Evolutionary conservation across 2,888 invertebrate genomes (phyloP).

Genomic region (Drosophila cognata): DNA sequence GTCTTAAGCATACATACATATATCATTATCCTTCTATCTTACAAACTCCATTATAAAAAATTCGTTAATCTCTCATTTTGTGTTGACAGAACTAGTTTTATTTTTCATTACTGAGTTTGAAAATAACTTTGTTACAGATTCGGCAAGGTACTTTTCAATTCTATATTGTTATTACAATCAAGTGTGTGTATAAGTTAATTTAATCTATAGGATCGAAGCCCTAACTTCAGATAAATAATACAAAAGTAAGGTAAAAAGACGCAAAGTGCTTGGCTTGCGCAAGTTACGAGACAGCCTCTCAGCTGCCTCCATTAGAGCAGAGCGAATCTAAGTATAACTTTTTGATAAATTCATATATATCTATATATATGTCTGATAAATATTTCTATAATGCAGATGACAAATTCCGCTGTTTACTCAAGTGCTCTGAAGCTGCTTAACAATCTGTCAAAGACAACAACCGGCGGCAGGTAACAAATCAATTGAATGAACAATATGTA

Average conservation of each 20-base stretch:
- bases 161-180: not conserved
- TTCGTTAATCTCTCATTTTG: rapidly evolving
- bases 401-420: conserved; percentile 52
- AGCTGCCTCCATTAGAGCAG: not conserved
- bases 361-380: not conserved
- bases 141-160: not conserved
- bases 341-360: not conserved
- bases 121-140: not conserved
- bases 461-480: conserved; percentile 75
- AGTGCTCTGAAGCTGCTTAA: conserved; percentile 54
- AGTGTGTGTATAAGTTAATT: not conserved
- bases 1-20: not conserved
- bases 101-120: not conserved
- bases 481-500: conserved; percentile 80
- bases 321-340: not conserved
- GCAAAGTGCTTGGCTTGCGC: not conserved
- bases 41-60: not conserved
- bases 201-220: not conserved
- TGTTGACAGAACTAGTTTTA: not conserved
- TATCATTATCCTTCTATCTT: not conserved
- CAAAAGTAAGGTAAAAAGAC: not conserved
- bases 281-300: not conserved
- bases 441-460: conserved; percentile 78
- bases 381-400: conserved; percentile 15
- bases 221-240: not conserved